These are phyloP conservation scores for Talpa occidentalis DNA, from an alignment of 2,113 vertebrate genomes.

Conservation along the genomic window DNA sequence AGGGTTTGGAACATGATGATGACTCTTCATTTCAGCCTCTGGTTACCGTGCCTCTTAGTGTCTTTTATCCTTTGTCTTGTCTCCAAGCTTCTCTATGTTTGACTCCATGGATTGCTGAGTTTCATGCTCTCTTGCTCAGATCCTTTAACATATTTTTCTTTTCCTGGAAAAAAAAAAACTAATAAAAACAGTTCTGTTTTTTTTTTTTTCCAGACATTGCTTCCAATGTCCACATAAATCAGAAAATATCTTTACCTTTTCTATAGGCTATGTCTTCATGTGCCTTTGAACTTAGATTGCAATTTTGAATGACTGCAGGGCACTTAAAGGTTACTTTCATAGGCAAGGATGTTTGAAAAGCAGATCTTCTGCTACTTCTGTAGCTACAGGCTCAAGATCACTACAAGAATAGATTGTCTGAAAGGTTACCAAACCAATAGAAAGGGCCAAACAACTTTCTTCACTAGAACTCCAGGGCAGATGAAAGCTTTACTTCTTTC, in stretches of 20 bases:
- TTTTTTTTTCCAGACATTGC: slow-evolving; percentile 72
- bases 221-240: slow-evolving; percentile 63
- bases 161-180: slow-evolving; percentile 48
- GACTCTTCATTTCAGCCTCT: slow-evolving; percentile 41
- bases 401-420: slow-evolving; percentile 22
- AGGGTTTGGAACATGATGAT: slow-evolving; percentile 12
- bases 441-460: neutral
- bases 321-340: slow-evolving; percentile 41
- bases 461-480: neutral
- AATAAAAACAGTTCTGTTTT: slow-evolving; percentile 69
- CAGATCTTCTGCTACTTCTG: slow-evolving; percentile 24
- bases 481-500: neutral
- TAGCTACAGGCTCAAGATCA: neutral
- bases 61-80: slow-evolving; percentile 75
- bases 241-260: slow-evolving; percentile 54
- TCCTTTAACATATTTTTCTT: slow-evolving; percentile 45
- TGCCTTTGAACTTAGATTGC: slow-evolving; percentile 48
- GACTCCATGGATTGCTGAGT: slow-evolving; percentile 51
- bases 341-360: slow-evolving; percentile 45
- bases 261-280: slow-evolving; percentile 36
- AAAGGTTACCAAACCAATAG: slow-evolving; percentile 35
- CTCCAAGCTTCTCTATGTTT: slow-evolving; percentile 37
- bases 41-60: slow-evolving; percentile 49
- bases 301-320: slow-evolving; percentile 27
- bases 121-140: slow-evolving; percentile 65